phyloP scores from a whole-genome alignment of 2,888 invertebrate species.

The Polydrusus pterygomalis region DNA sequence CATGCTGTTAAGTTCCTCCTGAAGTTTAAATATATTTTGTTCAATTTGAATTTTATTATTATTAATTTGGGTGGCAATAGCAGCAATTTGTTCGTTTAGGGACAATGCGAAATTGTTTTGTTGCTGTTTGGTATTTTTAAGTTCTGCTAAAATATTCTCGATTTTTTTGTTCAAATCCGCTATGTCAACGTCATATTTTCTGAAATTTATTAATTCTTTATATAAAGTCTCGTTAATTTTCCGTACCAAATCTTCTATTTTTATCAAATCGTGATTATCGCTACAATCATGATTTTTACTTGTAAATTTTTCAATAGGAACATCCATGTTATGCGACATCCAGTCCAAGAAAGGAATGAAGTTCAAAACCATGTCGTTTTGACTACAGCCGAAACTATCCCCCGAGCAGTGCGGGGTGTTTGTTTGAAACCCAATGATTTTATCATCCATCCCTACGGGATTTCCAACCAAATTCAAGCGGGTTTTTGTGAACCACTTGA shows the following conservation, averaged over 20 bases:
- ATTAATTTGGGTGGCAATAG: conserved; percentile 8
- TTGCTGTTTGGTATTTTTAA: not conserved
- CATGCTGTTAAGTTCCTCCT: conserved; percentile 19
- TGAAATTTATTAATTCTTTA: not conserved
- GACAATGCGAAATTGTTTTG: conserved; percentile 9
- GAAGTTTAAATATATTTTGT: conserved; percentile 17
- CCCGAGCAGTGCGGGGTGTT: conserved; percentile 4
- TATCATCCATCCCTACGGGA: conserved; percentile 11
- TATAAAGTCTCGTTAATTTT: not conserved
- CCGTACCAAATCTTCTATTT: not conserved
- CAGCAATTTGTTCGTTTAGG: conserved; percentile 30
- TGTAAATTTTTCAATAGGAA: conserved; percentile 19
- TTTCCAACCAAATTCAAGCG: conserved; percentile 32
- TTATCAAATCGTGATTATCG: not conserved
- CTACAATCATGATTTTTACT: not conserved
- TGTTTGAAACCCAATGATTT: conserved; percentile 39
- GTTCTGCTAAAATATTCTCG: not conserved
- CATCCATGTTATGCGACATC: conserved; percentile 14
- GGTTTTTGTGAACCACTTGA: conserved; percentile 12
- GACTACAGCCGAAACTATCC: conserved; percentile 2
- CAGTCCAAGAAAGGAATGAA: conserved; percentile 32
- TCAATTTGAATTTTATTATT: conserved; percentile 11
- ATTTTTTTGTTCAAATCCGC: not conserved
- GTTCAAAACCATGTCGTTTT: conserved; percentile 31
- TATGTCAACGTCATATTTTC: not conserved